A percentile compares a stretch with the other conserved stretches of the same genome.
These are phyloP conservation scores for Lates japonicus DNA, from an alignment of 2,797 vertebrate species.

Conservation along the genomic window DNA sequence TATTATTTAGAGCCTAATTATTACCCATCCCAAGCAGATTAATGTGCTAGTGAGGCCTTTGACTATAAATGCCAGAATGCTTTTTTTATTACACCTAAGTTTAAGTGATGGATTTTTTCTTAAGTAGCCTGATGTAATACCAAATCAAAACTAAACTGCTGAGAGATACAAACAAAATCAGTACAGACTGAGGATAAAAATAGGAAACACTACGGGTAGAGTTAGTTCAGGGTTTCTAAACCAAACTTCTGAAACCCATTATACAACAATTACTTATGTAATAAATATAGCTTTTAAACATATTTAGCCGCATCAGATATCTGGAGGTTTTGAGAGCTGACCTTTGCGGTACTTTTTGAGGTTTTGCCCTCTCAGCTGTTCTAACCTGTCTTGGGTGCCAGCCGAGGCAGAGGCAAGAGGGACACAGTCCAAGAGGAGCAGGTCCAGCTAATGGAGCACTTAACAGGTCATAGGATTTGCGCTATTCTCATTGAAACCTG, in stretches of 20 bases:
- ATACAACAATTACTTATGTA: conserved; percentile 23
- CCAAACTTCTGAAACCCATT: neutral
- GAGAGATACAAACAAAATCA: neutral
- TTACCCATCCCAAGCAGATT: too few relatives aligned
- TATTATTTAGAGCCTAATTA: neutral
- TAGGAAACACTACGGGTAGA: neutral
- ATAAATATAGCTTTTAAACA: conserved; percentile 15
- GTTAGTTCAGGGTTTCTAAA: neutral
- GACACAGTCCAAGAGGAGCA: conserved; percentile 62
- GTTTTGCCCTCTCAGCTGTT: conserved; percentile 51
- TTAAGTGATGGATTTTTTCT: neutral
- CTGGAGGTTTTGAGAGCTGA: conserved; percentile 23
- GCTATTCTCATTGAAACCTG: conserved; percentile 77
- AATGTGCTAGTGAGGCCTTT: too few relatives aligned
- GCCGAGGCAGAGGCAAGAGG: conserved; percentile 49
- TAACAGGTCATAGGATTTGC: conserved; percentile 72
- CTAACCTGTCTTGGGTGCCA: conserved; percentile 43
- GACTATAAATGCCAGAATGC: neutral
- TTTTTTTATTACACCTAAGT: neutral
- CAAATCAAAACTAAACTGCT: neutral
- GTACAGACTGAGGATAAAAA: neutral
- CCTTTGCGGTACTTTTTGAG: conserved; percentile 27
- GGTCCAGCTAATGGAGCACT: conserved; percentile 54
- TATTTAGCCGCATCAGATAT: conserved; percentile 18
- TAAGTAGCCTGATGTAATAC: neutral